These are phyloP conservation scores for Anguilla rostrata DNA, from an alignment of 2,113 vertebrate species.

Conservation along the genomic window DNA sequence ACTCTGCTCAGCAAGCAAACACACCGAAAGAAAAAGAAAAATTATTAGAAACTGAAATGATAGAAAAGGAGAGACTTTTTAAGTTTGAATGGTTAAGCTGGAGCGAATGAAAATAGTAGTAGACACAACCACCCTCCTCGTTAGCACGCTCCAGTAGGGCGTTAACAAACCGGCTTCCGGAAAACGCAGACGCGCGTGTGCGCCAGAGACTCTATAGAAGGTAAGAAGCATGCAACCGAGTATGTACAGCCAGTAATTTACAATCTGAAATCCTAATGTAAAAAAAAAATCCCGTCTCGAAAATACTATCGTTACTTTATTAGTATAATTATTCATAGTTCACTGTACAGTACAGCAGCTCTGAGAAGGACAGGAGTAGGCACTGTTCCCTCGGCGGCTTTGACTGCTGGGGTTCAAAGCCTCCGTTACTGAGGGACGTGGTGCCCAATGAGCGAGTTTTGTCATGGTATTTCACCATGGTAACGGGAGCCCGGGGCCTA, in stretches of 20 bases:
- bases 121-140: conserved; percentile 66
- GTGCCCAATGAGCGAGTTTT: not conserved
- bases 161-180: conserved; percentile 73
- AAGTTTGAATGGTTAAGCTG: conserved; percentile 52
- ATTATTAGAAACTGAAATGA: conserved; percentile 42
- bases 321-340: conserved; percentile 54
- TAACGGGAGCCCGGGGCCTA: not conserved
- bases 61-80: conserved; percentile 42
- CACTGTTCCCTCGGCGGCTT: conserved; percentile 50
- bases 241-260: conserved; percentile 97
- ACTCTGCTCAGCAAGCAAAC: conserved; percentile 97
- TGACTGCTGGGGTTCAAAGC: conserved; percentile 39
- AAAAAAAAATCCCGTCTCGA: conserved; percentile 56
- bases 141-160: conserved; percentile 56
- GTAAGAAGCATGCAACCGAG: conserved; percentile 89
- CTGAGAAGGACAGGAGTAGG: conserved; percentile 31
- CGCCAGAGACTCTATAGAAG: conserved; percentile 63
- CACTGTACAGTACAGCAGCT: not conserved
- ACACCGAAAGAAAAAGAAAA: conserved; percentile 78
- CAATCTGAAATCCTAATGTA: conserved; percentile 67
- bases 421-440: conserved; percentile 16
- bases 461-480: not conserved
- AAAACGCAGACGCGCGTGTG: conserved; percentile 65
- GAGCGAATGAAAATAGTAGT: conserved; percentile 60
- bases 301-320: conserved; percentile 40